These are phyloP conservation scores for Tetrapedia diversipes DNA, from an alignment of 2,888 invertebrate genomes.

Conservation along the genomic window DNA sequence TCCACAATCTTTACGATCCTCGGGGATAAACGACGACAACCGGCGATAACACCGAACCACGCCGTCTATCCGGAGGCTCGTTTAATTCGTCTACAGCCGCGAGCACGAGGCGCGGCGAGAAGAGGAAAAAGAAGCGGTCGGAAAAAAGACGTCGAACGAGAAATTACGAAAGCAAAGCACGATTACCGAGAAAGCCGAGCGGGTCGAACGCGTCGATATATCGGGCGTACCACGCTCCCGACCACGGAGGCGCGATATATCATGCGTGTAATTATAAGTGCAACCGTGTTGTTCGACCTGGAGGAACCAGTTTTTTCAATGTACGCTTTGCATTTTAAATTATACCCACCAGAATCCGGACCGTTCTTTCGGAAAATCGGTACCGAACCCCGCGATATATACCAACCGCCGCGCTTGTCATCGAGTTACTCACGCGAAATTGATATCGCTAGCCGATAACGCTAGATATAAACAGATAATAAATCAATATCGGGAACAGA, in stretches of 20 bases:
- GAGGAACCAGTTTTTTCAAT: constrained; percentile 49
- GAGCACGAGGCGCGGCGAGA: too few relatives aligned
- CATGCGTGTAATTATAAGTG: constrained; percentile 48
- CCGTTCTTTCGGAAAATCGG: constrained; percentile 5
- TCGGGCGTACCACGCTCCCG: constrained; percentile 21
- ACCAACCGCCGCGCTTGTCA: constrained; percentile 23
- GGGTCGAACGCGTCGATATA: constrained; percentile 29
- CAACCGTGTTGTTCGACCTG: constrained; percentile 36
- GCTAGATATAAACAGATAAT: constrained; percentile 26
- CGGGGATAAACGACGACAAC: too few relatives aligned
- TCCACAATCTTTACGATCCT: too few relatives aligned
- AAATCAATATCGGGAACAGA: constrained; percentile 25
- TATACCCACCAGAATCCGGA: constrained; percentile 8
- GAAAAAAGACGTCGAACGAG: not conserved
- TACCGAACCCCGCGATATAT: not conserved
- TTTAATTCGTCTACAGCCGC: too few relatives aligned
- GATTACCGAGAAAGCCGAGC: constrained; percentile 13
- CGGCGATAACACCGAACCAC: too few relatives aligned
- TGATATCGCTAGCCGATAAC: constrained; percentile 28
- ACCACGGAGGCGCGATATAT: constrained; percentile 27
- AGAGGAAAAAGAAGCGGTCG: not conserved
- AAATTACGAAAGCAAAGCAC: constrained; percentile 16
- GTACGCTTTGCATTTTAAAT: constrained; percentile 46
- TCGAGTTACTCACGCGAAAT: constrained; percentile 29
- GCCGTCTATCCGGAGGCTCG: too few relatives aligned